These are phyloP conservation scores for Gavialis gangeticus DNA, from an alignment of 2,113 vertebrate genomes.

Conservation along the genomic window DNA sequence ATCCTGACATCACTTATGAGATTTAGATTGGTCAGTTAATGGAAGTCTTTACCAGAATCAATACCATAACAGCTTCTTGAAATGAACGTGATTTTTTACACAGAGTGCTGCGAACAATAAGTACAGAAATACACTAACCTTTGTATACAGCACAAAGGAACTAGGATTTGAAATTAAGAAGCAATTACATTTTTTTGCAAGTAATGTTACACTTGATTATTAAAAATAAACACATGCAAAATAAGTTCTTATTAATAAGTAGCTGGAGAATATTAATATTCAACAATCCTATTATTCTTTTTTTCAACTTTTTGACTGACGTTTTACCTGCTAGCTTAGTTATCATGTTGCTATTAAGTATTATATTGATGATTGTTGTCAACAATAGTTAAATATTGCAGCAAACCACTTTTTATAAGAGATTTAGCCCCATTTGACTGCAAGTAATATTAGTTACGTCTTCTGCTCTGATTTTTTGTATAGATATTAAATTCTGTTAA, in stretches of 20 bases:
- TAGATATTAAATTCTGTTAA: constrained; percentile 62
- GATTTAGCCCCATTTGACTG: constrained; percentile 61
- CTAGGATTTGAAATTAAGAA: constrained; percentile 82
- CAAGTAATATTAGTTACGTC: constrained; percentile 65
- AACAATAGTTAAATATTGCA: constrained; percentile 74
- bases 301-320: constrained; percentile 79
- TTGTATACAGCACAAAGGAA: constrained; percentile 81
- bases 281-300: constrained; percentile 77
- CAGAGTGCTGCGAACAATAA: constrained; percentile 82
- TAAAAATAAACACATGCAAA: constrained; percentile 84
- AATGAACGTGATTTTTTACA: constrained; percentile 86
- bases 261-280: constrained; percentile 75
- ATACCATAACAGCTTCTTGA: constrained; percentile 89
- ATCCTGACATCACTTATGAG: constrained; percentile 89
- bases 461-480: constrained; percentile 58
- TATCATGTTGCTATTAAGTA: constrained; percentile 79
- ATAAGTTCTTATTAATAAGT: constrained; percentile 81
- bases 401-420: constrained; percentile 71
- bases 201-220: constrained; percentile 79
- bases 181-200: constrained; percentile 83
- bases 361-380: constrained; percentile 78
- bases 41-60: constrained; percentile 90
- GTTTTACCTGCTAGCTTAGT: constrained; percentile 81
- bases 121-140: constrained; percentile 83
- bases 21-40: constrained; percentile 91